Evolutionary conservation across 2,113 vertebrate genomes (phyloP), one percentile per base, ranked within the genome.

Genomic region (Cettia cetti): DNA sequence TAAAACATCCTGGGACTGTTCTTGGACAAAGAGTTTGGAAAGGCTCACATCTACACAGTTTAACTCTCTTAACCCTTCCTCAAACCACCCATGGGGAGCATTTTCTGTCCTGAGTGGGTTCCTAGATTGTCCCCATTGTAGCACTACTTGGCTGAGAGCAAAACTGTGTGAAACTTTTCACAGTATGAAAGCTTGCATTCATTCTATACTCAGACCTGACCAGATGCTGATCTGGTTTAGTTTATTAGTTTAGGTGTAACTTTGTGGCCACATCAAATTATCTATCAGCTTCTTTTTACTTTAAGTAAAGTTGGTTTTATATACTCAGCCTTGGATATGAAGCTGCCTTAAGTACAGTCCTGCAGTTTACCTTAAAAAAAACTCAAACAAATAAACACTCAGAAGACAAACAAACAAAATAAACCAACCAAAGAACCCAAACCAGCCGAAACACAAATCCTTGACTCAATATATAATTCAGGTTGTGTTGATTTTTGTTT

Each of bases 231-330:
- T 23, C 42, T 78, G 72, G 28, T 56, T 88, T 53, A 57, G 26
- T 74, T 83, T 83, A 54, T 70, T 65, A 72, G 54, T 61, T 89
- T 81, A 74, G 14, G 30, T 81, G 59, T 57, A 89, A 81, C 15
- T 50, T 66, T 92, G 68, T 81, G 28, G 42, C 33, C 28, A 35
- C 13, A 23, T 27, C 15, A 26, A 86, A 2, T 74, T 70, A 28
- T 81, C 83, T 33, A 28, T 49, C 6, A 5, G 8, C 33, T 77
- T 21, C 5, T 45, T 47, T 44, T 6, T 74, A 45, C 11, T 78
- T 91, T 31, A 30, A 27, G 8, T 63, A 54, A 45, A 22, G 19
- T 13, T 74, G 6, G 5, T n/a, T 93, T 69, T 86, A 28, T 39
- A 21, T 8, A 60, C 5, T 22, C n/a, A 78, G 19, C 7, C 44